Evolutionary conservation across 2,797 vertebrate genomes (phyloP), one percentile per base, ranked within the genome.

Genomic region (Knipowitschia caucasica): DNA sequence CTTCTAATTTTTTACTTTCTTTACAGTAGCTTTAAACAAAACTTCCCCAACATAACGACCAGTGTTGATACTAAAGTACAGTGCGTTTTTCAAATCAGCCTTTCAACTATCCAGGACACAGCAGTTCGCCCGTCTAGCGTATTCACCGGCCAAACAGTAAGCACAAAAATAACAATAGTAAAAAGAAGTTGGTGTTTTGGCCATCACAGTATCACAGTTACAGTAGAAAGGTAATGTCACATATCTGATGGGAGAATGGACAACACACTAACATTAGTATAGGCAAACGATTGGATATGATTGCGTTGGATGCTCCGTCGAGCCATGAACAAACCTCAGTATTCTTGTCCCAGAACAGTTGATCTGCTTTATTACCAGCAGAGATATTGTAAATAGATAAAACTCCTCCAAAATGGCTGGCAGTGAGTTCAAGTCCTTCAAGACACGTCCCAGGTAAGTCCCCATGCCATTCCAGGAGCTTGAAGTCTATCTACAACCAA

Each of bases 121-220:
- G 60, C 59, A 53, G 62, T 55, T 43, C 52, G 53, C 62, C 63
- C 49, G 67, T n/a, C n/a, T n/a, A n/a, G 64, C 25, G 25, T 56
- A 25, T 67, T 56, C 21, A 33, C 9, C 20, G 62, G 53, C 24
- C n/a, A 23, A 14, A 36, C n/a, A n/a, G n/a, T n/a, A n/a, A n/a
- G n/a, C n/a, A n/a, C 73, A 67, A 53, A 64, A 50, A 59, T 51
- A 47, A 55, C 15, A 2, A 9, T 8, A 18, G 20, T 59, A 51
- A 64, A 40, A 43, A 59, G 50, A n/a, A n/a, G n/a, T n/a, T n/a
- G 72, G 67, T 65, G 71, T 73, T 75, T 60, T 63, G 64, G 51
- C 62, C 70, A 35, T 82, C 71, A 78, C 81, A 81, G 73, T 80
- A 81, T 85, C 77, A 81, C 73, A 76, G 76, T 80, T 69, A 80